Evolutionary conservation across 1,140 invertebrate genomes (phyloP).

Genomic region (Aplysia californica): DNA sequence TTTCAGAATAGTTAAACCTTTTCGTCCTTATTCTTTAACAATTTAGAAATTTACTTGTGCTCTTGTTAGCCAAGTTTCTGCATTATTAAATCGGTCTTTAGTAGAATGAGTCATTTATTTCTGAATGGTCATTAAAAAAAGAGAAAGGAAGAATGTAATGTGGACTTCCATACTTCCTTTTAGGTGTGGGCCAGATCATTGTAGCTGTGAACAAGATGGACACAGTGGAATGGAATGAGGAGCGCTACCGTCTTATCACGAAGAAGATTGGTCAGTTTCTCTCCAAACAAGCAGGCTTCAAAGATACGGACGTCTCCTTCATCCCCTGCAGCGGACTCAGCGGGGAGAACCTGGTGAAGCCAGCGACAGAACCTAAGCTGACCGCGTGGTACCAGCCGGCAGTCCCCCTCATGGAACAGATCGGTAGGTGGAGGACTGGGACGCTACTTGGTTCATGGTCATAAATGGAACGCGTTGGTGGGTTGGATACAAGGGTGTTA

Average conservation of each 20-base stretch:
- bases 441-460: too few relatives aligned
- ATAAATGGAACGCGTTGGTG: too few relatives aligned
- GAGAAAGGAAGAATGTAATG: too few relatives aligned
- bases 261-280: constrained; percentile 88
- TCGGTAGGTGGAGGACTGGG: constrained; percentile 79
- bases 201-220: constrained; percentile 73
- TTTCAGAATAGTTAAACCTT: too few relatives aligned
- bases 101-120: too few relatives aligned
- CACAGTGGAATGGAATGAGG: constrained; percentile 72
- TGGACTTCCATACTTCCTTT: too few relatives aligned
- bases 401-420: constrained; percentile 83
- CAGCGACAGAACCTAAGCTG: constrained; percentile 77
- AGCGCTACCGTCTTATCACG: constrained; percentile 88
- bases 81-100: too few relatives aligned
- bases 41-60: too few relatives aligned
- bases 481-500: too few relatives aligned
- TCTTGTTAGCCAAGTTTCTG: too few relatives aligned
- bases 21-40: too few relatives aligned
- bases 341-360: constrained; percentile 89
- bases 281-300: constrained; percentile 91
- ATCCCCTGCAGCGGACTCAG: constrained; percentile 96
- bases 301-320: constrained; percentile 87
- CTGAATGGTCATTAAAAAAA: too few relatives aligned
- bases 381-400: constrained; percentile 84
- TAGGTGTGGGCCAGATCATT: constrained; percentile 84